Base-by-base conservation (phyloP, 2,113 vertebrate genomes). In the Drymodes brunneopygia region DNA sequence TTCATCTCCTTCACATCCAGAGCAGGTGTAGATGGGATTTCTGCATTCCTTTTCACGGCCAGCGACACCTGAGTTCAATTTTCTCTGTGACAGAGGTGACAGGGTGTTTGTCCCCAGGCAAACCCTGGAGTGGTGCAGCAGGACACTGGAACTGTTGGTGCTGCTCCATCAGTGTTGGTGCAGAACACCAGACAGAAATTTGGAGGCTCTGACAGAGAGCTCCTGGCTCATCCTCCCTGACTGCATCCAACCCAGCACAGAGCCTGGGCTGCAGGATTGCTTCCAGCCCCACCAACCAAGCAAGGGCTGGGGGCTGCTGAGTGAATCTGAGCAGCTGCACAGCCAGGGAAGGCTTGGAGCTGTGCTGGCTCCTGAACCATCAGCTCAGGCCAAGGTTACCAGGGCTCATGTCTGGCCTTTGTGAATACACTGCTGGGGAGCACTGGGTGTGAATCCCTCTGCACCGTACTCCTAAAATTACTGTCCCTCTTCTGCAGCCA, bases 111-210 rank as follows among this genome's bases (percentile, higher is more conserved):
- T 79, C 57, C 57, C 72, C 47, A 42, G 38, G 27, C 15, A 67
- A 74, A 21, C 25, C 38, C 86, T 36, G 42, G 33, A 2, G 9
- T 24, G 65, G 7, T 31, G 60, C 23, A 38, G 50, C 0, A 0
- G 31, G 25, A 51, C 16, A 1, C 45, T 12, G 31, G 86, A 25
- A 33, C 17, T 71, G 36, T 4, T 36, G 29, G 12, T 23, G 14
- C 53, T 58, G 33, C 40, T 47, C 16, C 36, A 16, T 35, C 44
- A 6, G 20, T 1, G 36, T 15, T 28, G 9, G 28, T 9, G 29
- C 5, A 0, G 45, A 90, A 27, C 16, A 36, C 9, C 42, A 22
- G 23, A 23, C 10, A 62, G 45, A 42, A 45, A 14, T 12, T 5
- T 2, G 3, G 54, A 54, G 38, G 11, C 15, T 35, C 67, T 23